Evolutionary conservation across 1,140 invertebrate species (phyloP).

Genomic region (Drosophila repletoides): DNA sequence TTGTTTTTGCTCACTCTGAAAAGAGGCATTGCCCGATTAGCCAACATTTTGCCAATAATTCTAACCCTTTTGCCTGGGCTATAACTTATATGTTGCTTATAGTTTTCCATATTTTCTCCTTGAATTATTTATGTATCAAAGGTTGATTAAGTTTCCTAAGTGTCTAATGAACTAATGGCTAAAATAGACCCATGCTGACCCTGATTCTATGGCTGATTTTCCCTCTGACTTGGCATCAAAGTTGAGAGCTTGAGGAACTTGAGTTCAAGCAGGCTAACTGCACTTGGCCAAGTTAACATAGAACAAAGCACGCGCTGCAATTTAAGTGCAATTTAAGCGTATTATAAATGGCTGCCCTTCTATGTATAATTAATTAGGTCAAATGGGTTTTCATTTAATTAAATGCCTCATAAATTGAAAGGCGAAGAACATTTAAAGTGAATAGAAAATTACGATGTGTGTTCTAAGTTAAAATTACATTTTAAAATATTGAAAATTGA

Average conservation of each 20-base stretch:
- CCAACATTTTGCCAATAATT: constrained; percentile 7
- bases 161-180: not conserved
- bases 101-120: too few relatives aligned
- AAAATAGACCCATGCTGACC: not conserved
- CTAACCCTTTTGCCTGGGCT: not conserved
- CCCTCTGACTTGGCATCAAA: not conserved
- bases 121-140: too few relatives aligned
- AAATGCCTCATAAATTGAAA: constrained; percentile 5
- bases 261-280: too few relatives aligned
- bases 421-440: too few relatives aligned
- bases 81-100: too few relatives aligned
- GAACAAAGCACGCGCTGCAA: not conserved
- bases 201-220: too few relatives aligned
- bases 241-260: too few relatives aligned
- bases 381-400: constrained; percentile 6
- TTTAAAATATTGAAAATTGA: too few relatives aligned
- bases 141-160: not conserved
- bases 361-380: not conserved
- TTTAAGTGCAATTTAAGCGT: not conserved
- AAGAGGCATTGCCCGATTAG: constrained; percentile 21
- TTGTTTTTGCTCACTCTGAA: not conserved
- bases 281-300: not conserved
- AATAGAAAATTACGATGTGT: too few relatives aligned
- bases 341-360: not conserved
- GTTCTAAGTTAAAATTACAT: too few relatives aligned